A percentile compares a stretch with the other conserved stretches of the same genome.
Conservation (phyloP, 37 sponge, comb jelly and placozoan genomes). For the Haliclona indistincta region DNA sequence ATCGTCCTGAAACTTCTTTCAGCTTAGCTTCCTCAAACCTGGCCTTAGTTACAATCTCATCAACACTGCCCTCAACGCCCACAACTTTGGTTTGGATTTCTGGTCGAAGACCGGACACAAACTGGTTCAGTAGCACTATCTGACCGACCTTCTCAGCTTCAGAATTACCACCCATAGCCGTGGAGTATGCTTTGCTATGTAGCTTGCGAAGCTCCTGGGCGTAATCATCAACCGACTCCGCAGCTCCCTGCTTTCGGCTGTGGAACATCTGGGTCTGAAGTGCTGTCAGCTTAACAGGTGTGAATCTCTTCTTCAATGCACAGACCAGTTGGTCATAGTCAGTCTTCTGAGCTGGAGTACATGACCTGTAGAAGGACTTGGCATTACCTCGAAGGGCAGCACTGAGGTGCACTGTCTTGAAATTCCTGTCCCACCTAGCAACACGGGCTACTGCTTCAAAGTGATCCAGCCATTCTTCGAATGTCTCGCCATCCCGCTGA, state of each 20-base stretch:
- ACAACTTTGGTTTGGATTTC: background rate
- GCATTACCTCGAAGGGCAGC: conserved; percentile 21
- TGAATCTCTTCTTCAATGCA: background rate
- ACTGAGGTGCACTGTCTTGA: conserved; percentile 22
- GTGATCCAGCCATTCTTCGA: conserved; percentile 34
- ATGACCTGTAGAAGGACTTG: conserved; percentile 6
- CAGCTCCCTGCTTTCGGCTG: background rate
- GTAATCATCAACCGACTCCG: background rate
- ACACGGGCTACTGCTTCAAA: conserved; percentile 16
- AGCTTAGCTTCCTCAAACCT: background rate
- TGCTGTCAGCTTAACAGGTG: background rate
- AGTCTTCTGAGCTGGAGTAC: background rate
- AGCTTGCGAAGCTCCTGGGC: background rate
- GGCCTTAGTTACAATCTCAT: background rate
- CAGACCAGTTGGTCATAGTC: background rate
- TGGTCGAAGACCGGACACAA: background rate
- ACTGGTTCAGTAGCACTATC: background rate
- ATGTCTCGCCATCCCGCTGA: background rate
- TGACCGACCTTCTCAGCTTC: background rate
- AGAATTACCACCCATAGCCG: background rate
- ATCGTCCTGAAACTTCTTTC: background rate
- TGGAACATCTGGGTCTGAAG: background rate
- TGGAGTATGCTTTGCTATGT: background rate
- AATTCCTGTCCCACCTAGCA: conserved; percentile 15
- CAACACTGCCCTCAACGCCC: background rate